A percentile compares a stretch with the other conserved stretches of the same genome.
phyloP scores from a whole-genome alignment of 2,113 vertebrate species.

The Octodon degus region DNA sequence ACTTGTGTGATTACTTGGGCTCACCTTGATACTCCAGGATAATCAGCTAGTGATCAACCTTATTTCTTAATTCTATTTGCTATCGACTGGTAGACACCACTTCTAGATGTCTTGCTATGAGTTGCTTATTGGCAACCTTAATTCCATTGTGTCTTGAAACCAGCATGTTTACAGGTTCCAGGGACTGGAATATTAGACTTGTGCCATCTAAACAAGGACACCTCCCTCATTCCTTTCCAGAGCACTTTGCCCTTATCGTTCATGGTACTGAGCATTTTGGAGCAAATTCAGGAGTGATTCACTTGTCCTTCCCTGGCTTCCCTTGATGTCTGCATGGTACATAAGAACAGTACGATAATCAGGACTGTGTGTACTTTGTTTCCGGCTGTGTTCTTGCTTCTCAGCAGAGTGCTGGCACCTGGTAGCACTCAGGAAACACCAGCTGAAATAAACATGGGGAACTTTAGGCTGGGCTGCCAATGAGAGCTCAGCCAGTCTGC shows the following conservation, averaged over 20 bases:
- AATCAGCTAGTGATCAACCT: not conserved
- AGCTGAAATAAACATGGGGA: not conserved
- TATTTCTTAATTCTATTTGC: not conserved
- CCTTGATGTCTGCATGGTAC: not conserved
- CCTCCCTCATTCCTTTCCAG: not conserved
- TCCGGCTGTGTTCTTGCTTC: not conserved
- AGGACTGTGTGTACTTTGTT: not conserved
- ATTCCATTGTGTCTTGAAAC: not conserved
- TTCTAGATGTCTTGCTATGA: not conserved
- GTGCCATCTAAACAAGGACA: not conserved
- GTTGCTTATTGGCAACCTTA: not conserved
- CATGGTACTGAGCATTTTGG: not conserved
- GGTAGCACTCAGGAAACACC: not conserved
- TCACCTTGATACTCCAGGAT: not conserved
- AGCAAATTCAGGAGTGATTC: not conserved
- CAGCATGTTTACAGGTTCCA: rapidly evolving
- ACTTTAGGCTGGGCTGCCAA: not conserved
- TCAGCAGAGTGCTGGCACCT: not conserved
- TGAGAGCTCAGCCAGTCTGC: not conserved
- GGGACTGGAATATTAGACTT: not conserved
- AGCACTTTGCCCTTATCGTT: not conserved
- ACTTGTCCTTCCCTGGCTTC: not conserved
- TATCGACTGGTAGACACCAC: not conserved
- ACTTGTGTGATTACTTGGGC: not conserved
- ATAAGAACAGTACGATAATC: not conserved